A percentile compares a stretch with the other conserved stretches of the same genome.
phyloP scores from a whole-genome alignment of 2,888 invertebrate species.

The Chrysopilus asiliformis region DNA sequence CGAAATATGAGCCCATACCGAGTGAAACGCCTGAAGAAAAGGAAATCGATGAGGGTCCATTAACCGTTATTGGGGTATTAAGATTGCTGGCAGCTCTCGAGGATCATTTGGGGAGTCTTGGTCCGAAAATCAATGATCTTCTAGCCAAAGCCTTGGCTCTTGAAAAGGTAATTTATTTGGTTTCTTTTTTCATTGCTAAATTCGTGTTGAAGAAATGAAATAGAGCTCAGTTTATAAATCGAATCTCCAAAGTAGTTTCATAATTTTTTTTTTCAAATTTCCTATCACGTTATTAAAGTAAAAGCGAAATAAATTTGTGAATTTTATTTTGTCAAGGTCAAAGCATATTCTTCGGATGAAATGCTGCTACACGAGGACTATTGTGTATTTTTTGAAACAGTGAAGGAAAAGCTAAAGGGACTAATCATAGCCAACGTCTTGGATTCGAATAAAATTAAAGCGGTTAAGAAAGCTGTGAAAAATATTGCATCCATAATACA shows the following conservation, averaged over 20 bases:
- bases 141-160: constrained; percentile 64
- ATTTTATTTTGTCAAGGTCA: too few species aligned
- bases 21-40: constrained; percentile 30
- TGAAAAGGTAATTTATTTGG: constrained; percentile 43
- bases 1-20: constrained; percentile 29
- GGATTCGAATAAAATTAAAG: constrained; percentile 45
- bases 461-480: constrained; percentile 60
- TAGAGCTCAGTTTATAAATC: too few species aligned
- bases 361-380: constrained; percentile 57
- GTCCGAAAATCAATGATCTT: constrained; percentile 63
- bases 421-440: constrained; percentile 57
- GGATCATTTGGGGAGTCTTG: constrained; percentile 70
- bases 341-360: constrained; percentile 61
- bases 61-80: constrained; percentile 52
- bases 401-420: constrained; percentile 74
- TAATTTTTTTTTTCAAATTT: constrained; percentile 4
- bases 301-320: too few species aligned
- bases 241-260: too few species aligned
- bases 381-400: constrained; percentile 66
- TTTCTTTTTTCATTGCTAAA: too few species aligned
- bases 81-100: constrained; percentile 68
- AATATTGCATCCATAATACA: constrained; percentile 63
- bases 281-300: too few species aligned
- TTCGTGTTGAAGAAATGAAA: too few species aligned
- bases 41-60: constrained; percentile 37